Evolutionary conservation across 2,888 invertebrate genomes (phyloP).

Genomic region (Sclerodermus sp.): DNA sequence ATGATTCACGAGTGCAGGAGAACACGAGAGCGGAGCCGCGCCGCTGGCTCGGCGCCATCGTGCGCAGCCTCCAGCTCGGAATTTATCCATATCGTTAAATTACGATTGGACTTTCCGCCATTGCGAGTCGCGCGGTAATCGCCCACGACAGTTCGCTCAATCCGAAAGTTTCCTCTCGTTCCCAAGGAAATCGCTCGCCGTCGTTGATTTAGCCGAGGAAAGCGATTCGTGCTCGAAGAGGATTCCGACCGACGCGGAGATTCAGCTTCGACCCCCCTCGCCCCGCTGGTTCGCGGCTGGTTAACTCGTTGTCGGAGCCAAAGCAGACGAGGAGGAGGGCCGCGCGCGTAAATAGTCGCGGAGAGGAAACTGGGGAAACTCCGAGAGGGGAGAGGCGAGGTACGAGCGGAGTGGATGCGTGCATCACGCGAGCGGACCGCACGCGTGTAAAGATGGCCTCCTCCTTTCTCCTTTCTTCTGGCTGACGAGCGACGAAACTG

Average conservation of each 20-base stretch:
- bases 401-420: conserved; percentile 34
- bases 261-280: no score
- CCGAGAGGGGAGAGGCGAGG: conserved; percentile 5
- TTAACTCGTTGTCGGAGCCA: no score
- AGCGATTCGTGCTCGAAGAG: no score
- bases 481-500: conserved; percentile 27
- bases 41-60: conserved; percentile 5
- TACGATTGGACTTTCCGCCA: conserved; percentile 12
- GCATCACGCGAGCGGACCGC: conserved; percentile 51
- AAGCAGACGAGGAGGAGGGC: no score
- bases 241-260: no score
- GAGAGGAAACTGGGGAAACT: conserved; percentile 16
- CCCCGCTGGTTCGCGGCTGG: no score
- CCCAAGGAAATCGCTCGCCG: no score
- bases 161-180: no score
- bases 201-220: no score
- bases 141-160: not conserved
- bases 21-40: conserved; percentile 3
- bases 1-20: conserved; percentile 20
- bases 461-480: conserved; percentile 6
- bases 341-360: conserved; percentile 13
- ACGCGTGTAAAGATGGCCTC: conserved; percentile 48
- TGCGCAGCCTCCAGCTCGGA: conserved; percentile 15
- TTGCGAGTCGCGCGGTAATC: not conserved
- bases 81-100: conserved; percentile 30